Conservation (phyloP, 2,888 invertebrate species). For the Chrysolina oricalcia region DNA sequence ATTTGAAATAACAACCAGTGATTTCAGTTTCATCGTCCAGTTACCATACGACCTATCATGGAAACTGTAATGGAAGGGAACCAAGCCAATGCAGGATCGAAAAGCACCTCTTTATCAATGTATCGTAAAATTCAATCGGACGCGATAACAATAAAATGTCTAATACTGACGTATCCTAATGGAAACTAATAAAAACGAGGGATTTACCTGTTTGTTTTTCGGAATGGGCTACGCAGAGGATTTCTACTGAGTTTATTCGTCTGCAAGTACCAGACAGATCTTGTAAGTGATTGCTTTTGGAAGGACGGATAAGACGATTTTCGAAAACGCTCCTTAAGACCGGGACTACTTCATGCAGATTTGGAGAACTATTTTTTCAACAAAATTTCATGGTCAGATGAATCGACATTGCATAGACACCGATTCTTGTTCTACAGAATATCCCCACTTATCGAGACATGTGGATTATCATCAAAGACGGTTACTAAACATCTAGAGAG, state of each 20-base stretch:
- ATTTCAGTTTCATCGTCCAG: neutral
- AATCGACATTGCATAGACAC: too few species aligned
- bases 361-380: too few species aligned
- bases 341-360: too few species aligned
- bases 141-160: constrained; percentile 36
- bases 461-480: too few species aligned
- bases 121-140: constrained; percentile 40
- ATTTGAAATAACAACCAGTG: neutral
- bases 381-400: too few species aligned
- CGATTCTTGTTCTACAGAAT: too few species aligned
- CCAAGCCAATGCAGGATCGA: neutral
- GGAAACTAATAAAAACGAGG: constrained; percentile 29
- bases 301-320: too few species aligned
- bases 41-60: neutral
- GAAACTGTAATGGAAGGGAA: neutral
- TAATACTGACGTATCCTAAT: constrained; percentile 30
- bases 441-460: too few species aligned
- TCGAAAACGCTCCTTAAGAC: too few species aligned
- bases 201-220: constrained; percentile 84
- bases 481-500: too few species aligned
- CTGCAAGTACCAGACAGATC: neutral
- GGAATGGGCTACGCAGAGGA: constrained; percentile 61
- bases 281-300: too few species aligned
- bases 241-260: neutral
- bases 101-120: constrained; percentile 27